These are phyloP conservation scores for Camarhynchus parvulus DNA, from an alignment of 2,113 vertebrate species.

Conservation along the genomic window DNA sequence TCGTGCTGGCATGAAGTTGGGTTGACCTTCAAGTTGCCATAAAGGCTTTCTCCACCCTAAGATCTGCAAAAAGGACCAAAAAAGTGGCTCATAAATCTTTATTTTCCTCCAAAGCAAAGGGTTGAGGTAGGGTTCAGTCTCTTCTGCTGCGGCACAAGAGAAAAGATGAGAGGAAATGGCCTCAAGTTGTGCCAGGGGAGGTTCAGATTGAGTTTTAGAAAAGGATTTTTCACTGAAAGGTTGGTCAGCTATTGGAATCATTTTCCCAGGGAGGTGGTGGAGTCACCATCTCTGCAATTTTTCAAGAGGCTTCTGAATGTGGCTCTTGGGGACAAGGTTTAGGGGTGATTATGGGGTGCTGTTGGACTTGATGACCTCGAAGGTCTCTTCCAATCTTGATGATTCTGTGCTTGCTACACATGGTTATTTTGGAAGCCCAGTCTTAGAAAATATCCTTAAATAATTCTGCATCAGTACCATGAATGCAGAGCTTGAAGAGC, in stretches of 20 bases:
- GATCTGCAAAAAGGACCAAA: neutral
- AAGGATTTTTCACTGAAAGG: neutral
- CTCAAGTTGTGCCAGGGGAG: neutral
- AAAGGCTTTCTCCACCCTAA: neutral
- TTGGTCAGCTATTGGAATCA: neutral
- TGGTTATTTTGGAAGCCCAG: neutral
- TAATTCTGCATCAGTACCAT: neutral
- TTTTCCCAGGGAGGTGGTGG: neutral
- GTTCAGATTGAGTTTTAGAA: neutral
- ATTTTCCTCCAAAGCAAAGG: neutral
- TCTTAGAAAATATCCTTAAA: neutral
- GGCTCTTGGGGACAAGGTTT: no score
- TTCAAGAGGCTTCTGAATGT: neutral
- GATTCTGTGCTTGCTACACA: neutral
- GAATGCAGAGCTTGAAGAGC: neutral
- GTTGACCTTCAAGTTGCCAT: neutral
- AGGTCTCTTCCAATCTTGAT: neutral
- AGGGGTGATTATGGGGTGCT: neutral
- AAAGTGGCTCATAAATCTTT: neutral
- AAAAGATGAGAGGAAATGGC: neutral
- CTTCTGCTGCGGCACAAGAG: neutral
- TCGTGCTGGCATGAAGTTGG: rapidly evolving
- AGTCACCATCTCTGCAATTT: neutral
- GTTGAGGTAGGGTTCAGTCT: no score
- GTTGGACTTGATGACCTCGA: neutral